A percentile compares a stretch with the other conserved stretches of the same genome.
These are phyloP conservation scores for Sinocyclocheilus anshuiensis DNA, from an alignment of 2,113 vertebrate species.

Conservation along the genomic window DNA sequence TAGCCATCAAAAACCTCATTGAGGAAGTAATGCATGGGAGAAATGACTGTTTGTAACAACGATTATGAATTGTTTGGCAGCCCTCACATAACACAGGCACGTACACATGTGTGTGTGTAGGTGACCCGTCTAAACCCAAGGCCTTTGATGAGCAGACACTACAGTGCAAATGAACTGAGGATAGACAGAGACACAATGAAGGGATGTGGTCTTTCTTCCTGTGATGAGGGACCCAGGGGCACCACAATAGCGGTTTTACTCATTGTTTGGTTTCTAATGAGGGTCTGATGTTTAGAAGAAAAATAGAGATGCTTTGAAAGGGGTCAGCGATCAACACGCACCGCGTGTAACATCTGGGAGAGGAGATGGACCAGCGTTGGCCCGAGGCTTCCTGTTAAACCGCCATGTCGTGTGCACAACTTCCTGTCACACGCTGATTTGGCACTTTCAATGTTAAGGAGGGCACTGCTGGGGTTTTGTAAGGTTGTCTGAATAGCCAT, in stretches of 20 bases:
- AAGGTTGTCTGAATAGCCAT: neutral
- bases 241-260: neutral
- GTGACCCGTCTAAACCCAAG: conserved; percentile 3
- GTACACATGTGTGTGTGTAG: neutral
- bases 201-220: conserved; percentile 42
- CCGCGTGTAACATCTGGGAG: conserved; percentile 28
- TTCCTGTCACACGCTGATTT: conserved; percentile 52
- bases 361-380: conserved; percentile 27
- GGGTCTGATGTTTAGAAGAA: conserved; percentile 17
- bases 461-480: neutral
- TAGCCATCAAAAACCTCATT: conserved; percentile 11
- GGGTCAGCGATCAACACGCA: conserved; percentile 38
- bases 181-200: conserved; percentile 54
- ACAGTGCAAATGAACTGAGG: conserved; percentile 45
- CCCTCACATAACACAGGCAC: neutral
- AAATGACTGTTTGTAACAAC: neutral
- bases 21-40: conserved; percentile 47
- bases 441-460: conserved; percentile 14
- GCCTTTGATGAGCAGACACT: conserved; percentile 52
- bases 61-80: conserved; percentile 11
- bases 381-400: conserved; percentile 47
- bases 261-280: neutral
- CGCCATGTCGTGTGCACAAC: conserved; percentile 27
- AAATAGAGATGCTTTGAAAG: conserved; percentile 29
- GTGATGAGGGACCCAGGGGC: conserved; percentile 32